Conservation (phyloP, 2,888 invertebrate species). For the Parnassius smintheus region DNA sequence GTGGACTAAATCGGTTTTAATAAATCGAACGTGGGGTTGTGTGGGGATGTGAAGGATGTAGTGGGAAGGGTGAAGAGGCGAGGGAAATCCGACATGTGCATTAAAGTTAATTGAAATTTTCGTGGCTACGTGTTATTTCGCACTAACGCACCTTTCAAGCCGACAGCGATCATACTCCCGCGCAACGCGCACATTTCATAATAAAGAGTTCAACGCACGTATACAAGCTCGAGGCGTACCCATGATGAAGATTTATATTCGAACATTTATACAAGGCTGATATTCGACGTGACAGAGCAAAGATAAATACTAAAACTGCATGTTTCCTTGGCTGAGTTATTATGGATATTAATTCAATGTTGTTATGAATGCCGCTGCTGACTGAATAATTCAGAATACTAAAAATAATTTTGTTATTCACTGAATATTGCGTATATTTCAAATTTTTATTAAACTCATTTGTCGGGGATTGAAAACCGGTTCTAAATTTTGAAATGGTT, state of each 20-base stretch:
- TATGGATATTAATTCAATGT: constrained; percentile 5
- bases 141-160: constrained; percentile 69
- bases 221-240: constrained; percentile 39
- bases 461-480: too few relatives aligned
- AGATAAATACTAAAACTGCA: constrained; percentile 7
- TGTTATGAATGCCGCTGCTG: neutral
- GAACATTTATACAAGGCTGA: constrained; percentile 25
- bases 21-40: constrained; percentile 49
- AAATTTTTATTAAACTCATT: too few relatives aligned
- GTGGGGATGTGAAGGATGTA: constrained; percentile 30
- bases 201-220: constrained; percentile 48
- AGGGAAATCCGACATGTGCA: constrained; percentile 57
- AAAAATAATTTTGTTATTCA: too few relatives aligned
- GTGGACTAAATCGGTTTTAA: constrained; percentile 61
- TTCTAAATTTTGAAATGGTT: too few relatives aligned
- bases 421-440: too few relatives aligned
- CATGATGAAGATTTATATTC: constrained; percentile 44
- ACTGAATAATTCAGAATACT: too few relatives aligned
- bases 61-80: constrained; percentile 32
- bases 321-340: constrained; percentile 1
- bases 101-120: constrained; percentile 76
- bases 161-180: constrained; percentile 44
- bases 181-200: constrained; percentile 35
- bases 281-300: constrained; percentile 4
- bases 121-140: constrained; percentile 69